Evolutionary conservation across 2,797 vertebrate genomes (phyloP).

Genomic region (Chloroceryle amazona): DNA sequence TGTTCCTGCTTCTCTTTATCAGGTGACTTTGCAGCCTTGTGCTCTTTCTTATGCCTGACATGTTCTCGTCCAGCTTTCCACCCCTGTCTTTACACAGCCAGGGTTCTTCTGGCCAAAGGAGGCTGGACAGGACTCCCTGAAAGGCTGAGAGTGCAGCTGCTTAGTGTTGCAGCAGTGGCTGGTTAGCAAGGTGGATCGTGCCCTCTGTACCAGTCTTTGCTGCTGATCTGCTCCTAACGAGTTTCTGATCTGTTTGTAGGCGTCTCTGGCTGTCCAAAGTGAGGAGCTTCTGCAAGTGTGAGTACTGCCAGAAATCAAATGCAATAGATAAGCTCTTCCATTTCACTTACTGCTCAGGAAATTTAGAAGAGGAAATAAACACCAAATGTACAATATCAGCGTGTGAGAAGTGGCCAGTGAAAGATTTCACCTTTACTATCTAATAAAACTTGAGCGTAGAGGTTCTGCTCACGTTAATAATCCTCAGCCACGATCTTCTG

Average conservation of each 20-base stretch:
- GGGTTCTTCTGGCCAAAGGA: neutral
- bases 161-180: neutral
- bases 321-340: neutral
- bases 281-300: constrained; percentile 83
- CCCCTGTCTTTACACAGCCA: neutral
- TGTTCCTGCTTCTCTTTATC: neutral
- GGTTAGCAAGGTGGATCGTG: neutral
- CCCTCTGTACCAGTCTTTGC: neutral
- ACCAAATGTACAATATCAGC: neutral
- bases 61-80: neutral
- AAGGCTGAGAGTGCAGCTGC: neutral
- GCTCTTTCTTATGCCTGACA: neutral
- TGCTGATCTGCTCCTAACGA: neutral
- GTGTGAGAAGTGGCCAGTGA: neutral
- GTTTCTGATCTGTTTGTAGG: constrained; percentile 73
- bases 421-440: neutral
- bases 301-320: constrained; percentile 65
- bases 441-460: neutral
- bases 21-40: neutral
- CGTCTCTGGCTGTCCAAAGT: constrained; percentile 71
- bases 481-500: neutral
- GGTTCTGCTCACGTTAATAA: neutral
- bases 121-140: neutral
- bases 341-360: neutral
- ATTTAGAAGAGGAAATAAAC: neutral